Evolutionary conservation across 2,888 invertebrate genomes (phyloP), one percentile per base, ranked within the genome.

Genomic region (Leucophora obtusa): DNA sequence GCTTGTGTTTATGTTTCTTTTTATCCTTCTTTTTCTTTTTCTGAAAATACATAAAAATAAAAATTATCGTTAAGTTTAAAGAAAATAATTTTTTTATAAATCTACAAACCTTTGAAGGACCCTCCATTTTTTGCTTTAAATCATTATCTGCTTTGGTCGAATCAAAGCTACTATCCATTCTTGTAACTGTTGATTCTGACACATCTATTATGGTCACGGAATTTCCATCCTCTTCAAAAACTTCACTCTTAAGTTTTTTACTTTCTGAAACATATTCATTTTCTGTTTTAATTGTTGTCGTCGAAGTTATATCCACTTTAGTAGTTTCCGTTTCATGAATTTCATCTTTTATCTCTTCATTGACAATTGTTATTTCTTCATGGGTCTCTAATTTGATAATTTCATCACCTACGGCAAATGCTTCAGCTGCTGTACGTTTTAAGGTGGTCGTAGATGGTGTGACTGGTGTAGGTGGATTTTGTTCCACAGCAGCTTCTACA

Each of bases 1-100:
- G 96, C 88, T 97, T 97, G 85, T 95, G 95, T 53, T 95, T 94
- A 85, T 95, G 94, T 87, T 95, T 95, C 59, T 95, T 94, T 85
- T 95, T 95, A 88, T 95, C 94, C 90, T 94, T 94, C 90, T 95
- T 95, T 89, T 83, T 83, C 82, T 83, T 47, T 47, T 47, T 47
- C 43, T 47, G 38, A 58, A 69, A n/a, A 66, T 38, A 83, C 9
- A 69, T 68, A 54, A 51, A 62, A 56, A 28, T 6, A 38, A 54
- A 14, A 82, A 28, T 38, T 4, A 59, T 33, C 11, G 18, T 10
- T 9, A 15, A 14, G 0, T 17, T 14, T 18, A 15, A 18, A 66
- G 17, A 10, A 38, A 50, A 11, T 24, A 21, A 33, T 33, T 28
- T 2, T 33, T n/a, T 35, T 7, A 43, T 0, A 10, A 50, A 24